Evolutionary conservation across 2,797 vertebrate species (phyloP).

Genomic region (Margarornis squamiger): DNA sequence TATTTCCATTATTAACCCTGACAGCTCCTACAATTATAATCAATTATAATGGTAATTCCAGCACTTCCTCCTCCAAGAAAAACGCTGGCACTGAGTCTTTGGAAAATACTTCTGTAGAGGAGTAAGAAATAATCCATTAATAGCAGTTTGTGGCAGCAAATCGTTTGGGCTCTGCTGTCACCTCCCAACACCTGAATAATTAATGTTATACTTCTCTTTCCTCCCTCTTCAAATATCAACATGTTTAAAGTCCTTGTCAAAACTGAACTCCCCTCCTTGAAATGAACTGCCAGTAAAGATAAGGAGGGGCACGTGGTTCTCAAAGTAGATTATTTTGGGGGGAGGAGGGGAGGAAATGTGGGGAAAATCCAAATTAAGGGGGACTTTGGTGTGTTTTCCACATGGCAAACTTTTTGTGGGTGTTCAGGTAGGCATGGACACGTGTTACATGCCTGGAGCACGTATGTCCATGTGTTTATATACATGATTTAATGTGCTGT

Average conservation of each 20-base stretch:
- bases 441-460: background rate
- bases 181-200: background rate
- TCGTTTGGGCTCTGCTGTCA: background rate
- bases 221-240: background rate
- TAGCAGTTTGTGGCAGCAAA: background rate
- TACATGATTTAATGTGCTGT: background rate
- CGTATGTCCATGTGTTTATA: accelerated
- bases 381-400: background rate
- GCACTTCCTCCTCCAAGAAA: background rate
- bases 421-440: accelerated
- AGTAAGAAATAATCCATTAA: background rate
- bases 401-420: background rate
- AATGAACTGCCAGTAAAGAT: background rate
- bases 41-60: background rate
- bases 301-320: accelerated
- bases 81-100: background rate
- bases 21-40: background rate
- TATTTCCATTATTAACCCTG: background rate
- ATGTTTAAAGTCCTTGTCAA: background rate
- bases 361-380: background rate
- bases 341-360: background rate
- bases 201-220: background rate
- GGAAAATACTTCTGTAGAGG: background rate
- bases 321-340: background rate
- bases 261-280: background rate